These are phyloP conservation scores for Drosophila nannoptera DNA, from an alignment of 1,140 invertebrate species.

Conservation along the genomic window DNA sequence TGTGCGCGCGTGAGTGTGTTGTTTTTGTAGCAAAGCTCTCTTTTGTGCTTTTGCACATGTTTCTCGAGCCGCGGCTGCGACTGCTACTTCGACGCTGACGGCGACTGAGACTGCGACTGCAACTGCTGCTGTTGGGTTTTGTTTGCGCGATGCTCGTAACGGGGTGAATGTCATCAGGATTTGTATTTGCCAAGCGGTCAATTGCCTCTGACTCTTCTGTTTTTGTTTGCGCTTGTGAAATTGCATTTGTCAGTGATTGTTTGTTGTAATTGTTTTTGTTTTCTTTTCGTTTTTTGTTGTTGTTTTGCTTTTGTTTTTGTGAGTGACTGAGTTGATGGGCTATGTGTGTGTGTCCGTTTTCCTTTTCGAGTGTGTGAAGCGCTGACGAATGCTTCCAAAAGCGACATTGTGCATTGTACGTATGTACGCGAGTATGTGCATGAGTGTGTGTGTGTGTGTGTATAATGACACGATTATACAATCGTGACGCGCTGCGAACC, in stretches of 20 bases:
- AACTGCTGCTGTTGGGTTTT: constrained; percentile 23
- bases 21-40: constrained; percentile 8
- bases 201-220: constrained; percentile 57
- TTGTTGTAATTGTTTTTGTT: constrained; percentile 30
- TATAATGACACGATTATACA: constrained; percentile 59
- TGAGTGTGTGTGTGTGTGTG: background rate
- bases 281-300: constrained; percentile 1
- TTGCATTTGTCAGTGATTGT: constrained; percentile 54
- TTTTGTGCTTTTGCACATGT: constrained; percentile 47
- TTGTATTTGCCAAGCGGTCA: constrained; percentile 69
- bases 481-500: constrained; percentile 53
- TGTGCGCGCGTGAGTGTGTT: background rate
- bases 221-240: constrained; percentile 38
- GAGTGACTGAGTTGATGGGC: background rate
- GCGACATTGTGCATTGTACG: constrained; percentile 29
- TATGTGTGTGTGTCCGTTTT: constrained; percentile 4
- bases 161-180: constrained; percentile 78
- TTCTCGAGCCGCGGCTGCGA: constrained; percentile 8
- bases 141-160: constrained; percentile 55
- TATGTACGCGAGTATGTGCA: constrained; percentile 2
- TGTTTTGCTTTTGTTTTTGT: constrained; percentile 13
- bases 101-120: constrained; percentile 21
- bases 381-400: constrained; percentile 65
- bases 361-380: constrained; percentile 42
- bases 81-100: constrained; percentile 19